Evolutionary conservation across 2,113 vertebrate genomes (phyloP).

Genomic region (Jaculus jaculus): DNA sequence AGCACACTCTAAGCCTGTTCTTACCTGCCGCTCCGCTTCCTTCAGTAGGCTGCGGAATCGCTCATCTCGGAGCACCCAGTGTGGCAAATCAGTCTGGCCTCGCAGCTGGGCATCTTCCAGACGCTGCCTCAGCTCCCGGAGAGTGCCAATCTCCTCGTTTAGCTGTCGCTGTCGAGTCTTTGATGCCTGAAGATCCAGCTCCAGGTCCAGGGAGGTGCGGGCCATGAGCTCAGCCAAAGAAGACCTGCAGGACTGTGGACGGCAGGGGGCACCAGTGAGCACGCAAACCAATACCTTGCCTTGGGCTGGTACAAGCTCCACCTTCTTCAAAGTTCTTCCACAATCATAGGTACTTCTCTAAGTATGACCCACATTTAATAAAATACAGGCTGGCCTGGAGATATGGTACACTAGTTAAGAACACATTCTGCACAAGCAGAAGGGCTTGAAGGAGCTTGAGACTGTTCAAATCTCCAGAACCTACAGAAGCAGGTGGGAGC

Average conservation of each 20-base stretch:
- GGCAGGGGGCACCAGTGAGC: not conserved
- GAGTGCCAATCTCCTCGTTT: slow-evolving; percentile 92
- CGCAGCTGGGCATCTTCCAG: slow-evolving; percentile 92
- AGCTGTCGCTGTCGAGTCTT: slow-evolving; percentile 95
- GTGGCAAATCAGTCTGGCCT: slow-evolving; percentile 90
- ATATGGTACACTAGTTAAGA: too few relatives aligned
- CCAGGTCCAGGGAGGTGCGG: slow-evolving; percentile 98
- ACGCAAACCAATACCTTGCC: not conserved
- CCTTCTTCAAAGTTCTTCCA: slow-evolving; percentile 21
- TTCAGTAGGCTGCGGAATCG: slow-evolving; percentile 92
- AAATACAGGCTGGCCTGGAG: too few relatives aligned
- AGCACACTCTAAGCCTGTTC: not conserved
- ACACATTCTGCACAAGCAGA: too few relatives aligned
- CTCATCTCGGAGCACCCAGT: slow-evolving; percentile 95
- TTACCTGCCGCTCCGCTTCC: slow-evolving; percentile 98
- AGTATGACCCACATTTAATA: not conserved
- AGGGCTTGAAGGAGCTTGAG: too few relatives aligned
- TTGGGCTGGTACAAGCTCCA: not conserved
- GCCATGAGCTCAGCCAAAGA: slow-evolving; percentile 95
- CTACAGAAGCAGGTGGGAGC: too few relatives aligned
- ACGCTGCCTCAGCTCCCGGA: slow-evolving; percentile 94
- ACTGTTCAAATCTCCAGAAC: too few relatives aligned
- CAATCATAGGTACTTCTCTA: not conserved
- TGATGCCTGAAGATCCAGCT: slow-evolving; percentile 99
- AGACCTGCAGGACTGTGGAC: slow-evolving; percentile 91